Percentiles rank a stretch among this genome's conserved stretches.
Evolutionary conservation across 2,888 invertebrate species (phyloP).

Genomic region (Xestia ashworthii): DNA sequence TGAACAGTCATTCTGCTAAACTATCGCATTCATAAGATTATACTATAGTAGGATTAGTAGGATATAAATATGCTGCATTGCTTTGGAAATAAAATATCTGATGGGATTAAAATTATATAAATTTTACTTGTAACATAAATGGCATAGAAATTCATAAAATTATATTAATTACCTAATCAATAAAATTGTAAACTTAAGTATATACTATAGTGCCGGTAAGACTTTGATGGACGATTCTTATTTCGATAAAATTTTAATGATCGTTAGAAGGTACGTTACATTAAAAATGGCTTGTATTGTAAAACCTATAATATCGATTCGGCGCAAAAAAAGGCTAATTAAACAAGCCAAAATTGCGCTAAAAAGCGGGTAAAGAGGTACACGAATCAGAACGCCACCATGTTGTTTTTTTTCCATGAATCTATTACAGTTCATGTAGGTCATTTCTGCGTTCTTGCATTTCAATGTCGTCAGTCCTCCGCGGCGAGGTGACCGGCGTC

Average conservation of each 20-base stretch:
- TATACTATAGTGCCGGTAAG: slow-evolving; percentile 10
- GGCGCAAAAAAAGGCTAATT: background rate
- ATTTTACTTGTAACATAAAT: slow-evolving; percentile 36
- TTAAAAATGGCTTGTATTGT: background rate
- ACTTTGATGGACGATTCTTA: background rate
- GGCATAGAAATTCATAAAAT: slow-evolving; percentile 23
- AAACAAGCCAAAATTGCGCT: background rate
- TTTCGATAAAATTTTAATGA: slow-evolving; percentile 2
- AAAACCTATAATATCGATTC: background rate
- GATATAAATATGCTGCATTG: no score
- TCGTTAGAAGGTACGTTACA: background rate
- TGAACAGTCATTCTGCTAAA: no score
- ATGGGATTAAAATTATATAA: background rate
- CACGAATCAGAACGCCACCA: background rate
- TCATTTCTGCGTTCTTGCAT: slow-evolving; percentile 68
- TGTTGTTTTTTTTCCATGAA: background rate
- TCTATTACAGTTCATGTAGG: slow-evolving; percentile 4
- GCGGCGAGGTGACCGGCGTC: slow-evolving; percentile 73
- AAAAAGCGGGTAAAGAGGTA: slow-evolving; percentile 1
- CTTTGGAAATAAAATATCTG: slow-evolving; percentile 19
- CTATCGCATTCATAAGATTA: no score
- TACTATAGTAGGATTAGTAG: no score
- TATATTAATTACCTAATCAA: background rate
- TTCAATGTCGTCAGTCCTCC: slow-evolving; percentile 75
- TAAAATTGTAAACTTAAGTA: slow-evolving; percentile 33